A percentile compares a stretch with the other conserved stretches of the same genome.
phyloP scores from a whole-genome alignment of 2,797 vertebrate genomes.

The Chaetodon trifasciatus region DNA sequence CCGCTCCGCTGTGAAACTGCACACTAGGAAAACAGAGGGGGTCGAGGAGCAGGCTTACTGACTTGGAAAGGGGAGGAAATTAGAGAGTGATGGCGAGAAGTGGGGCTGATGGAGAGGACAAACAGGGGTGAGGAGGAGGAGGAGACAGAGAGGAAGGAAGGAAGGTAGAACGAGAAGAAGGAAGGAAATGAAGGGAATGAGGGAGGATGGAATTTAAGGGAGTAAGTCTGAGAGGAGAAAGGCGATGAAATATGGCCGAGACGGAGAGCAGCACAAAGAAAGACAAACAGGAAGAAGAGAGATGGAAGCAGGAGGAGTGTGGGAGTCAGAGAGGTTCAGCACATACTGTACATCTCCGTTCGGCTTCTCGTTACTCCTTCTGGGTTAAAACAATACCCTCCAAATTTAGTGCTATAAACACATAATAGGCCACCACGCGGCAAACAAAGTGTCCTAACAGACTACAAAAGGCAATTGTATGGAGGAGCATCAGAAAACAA shows the following conservation, averaged over 20 bases:
- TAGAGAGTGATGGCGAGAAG: conserved; percentile 36
- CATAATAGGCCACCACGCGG: conserved; percentile 21
- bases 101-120: conserved; percentile 15
- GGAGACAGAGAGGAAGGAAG: neutral
- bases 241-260: conserved; percentile 58
- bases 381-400: conserved; percentile 65
- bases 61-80: conserved; percentile 65
- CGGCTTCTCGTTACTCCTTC: conserved; percentile 37
- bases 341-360: conserved; percentile 10
- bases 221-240: conserved; percentile 49
- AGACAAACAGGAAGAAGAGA: conserved; percentile 62
- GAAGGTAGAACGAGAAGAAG: conserved; percentile 28
- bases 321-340: conserved; percentile 30
- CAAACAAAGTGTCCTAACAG: conserved; percentile 39
- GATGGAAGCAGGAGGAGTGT: conserved; percentile 27
- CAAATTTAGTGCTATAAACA: conserved; percentile 44
- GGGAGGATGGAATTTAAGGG: conserved; percentile 69
- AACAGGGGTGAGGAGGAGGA: conserved; percentile 8
- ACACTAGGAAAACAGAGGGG: conserved; percentile 73
- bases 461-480: conserved; percentile 49
- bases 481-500: conserved; percentile 47
- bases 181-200: conserved; percentile 39
- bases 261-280: conserved; percentile 43
- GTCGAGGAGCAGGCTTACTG: conserved; percentile 52
- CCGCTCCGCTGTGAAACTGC: conserved; percentile 66